These are phyloP conservation scores for Pampus argenteus DNA, from an alignment of 2,797 vertebrate genomes.

Conservation along the genomic window DNA sequence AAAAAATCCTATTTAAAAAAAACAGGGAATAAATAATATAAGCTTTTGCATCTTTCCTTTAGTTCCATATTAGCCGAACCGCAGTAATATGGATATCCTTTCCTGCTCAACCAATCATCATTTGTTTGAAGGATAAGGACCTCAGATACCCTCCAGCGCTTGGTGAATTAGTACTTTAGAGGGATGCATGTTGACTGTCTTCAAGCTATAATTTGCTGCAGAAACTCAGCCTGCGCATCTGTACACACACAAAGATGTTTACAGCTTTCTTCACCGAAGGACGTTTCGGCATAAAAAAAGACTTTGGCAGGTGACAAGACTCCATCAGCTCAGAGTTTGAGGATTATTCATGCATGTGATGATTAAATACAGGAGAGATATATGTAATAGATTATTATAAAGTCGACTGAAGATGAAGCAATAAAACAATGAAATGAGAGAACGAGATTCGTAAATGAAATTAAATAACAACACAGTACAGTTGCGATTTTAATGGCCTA, in stretches of 20 bases:
- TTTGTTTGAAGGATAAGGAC: neutral
- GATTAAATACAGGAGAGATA: conserved; percentile 10
- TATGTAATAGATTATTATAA: neutral
- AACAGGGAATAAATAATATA: neutral
- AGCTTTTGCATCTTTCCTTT: neutral
- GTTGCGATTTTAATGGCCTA: neutral
- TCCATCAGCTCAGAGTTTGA: conserved; percentile 6
- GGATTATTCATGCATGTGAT: conserved; percentile 1
- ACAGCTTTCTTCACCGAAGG: neutral
- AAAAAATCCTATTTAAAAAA: neutral
- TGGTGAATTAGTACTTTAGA: neutral
- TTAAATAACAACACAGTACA: neutral
- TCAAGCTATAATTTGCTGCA: neutral
- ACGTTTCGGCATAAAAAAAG: conserved; percentile 8
- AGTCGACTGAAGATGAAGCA: neutral
- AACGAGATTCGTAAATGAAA: neutral
- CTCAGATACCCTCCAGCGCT: neutral
- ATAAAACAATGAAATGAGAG: too few species aligned
- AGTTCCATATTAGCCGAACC: neutral
- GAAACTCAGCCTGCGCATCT: neutral
- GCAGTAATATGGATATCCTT: neutral
- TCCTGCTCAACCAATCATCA: conserved; percentile 6
- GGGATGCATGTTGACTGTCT: neutral
- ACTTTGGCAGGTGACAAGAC: neutral
- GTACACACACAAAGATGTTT: neutral